Evolutionary conservation across 2,888 invertebrate species (phyloP).

Genomic region (Epirrhoe alternata): DNA sequence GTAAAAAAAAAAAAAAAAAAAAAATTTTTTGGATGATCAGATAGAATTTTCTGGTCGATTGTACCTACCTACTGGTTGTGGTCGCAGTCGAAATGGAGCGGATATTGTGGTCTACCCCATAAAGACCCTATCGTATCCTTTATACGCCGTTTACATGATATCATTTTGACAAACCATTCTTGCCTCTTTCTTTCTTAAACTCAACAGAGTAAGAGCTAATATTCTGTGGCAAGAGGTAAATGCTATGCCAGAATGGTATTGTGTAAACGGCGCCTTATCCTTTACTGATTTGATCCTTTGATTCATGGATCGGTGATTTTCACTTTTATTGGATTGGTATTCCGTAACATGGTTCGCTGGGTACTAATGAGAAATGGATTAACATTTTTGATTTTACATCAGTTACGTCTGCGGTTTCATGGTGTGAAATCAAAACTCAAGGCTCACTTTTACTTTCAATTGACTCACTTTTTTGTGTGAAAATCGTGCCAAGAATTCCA

Average conservation of each 20-base stretch:
- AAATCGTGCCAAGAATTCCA: too few relatives aligned
- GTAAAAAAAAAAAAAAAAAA: too few relatives aligned
- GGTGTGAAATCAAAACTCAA: too few relatives aligned
- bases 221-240: too few relatives aligned
- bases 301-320: slow-evolving; percentile 18
- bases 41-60: slow-evolving; percentile 18
- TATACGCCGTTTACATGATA: too few relatives aligned
- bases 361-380: background rate
- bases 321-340: slow-evolving; percentile 23
- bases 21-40: background rate
- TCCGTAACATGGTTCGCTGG: background rate
- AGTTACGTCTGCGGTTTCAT: background rate
- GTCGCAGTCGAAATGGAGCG: slow-evolving; percentile 39
- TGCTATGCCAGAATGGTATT: too few relatives aligned
- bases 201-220: too few relatives aligned
- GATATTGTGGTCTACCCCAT: slow-evolving; percentile 40
- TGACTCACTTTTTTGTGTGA: too few relatives aligned
- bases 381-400: background rate
- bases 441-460: too few relatives aligned
- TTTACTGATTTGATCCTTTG: slow-evolving; percentile 27
- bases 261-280: slow-evolving; percentile 20
- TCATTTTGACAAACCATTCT: too few relatives aligned
- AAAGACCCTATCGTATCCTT: slow-evolving; percentile 3
- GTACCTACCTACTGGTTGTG: slow-evolving; percentile 31
- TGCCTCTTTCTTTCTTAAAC: too few relatives aligned